Conservation (phyloP, 2,113 vertebrate genomes). For the Edolisoma coerulescens region DNA sequence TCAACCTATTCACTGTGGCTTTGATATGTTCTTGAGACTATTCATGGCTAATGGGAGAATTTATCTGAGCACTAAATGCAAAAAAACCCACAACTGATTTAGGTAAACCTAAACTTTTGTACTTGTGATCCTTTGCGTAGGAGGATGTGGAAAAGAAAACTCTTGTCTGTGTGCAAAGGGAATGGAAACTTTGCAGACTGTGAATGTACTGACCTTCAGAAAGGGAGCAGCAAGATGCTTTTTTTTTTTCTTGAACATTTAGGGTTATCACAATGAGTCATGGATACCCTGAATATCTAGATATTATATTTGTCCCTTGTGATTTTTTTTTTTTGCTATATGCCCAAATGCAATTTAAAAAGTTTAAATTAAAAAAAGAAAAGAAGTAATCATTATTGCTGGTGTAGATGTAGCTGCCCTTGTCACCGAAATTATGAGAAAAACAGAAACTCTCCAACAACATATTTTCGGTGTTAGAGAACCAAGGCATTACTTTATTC, state of each 20-base stretch:
- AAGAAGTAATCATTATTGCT: neutral
- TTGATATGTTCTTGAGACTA: neutral
- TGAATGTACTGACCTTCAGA: constrained; percentile 18
- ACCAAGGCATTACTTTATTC: neutral
- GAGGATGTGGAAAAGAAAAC: constrained; percentile 38
- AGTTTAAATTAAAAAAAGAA: neutral
- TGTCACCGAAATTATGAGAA: neutral
- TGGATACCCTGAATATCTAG: neutral
- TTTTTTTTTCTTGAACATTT: neutral
- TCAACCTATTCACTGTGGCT: neutral
- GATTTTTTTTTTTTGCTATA: neutral
- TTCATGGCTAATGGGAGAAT: neutral
- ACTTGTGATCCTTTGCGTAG: neutral
- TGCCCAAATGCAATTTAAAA: neutral
- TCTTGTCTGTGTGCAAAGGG: neutral
- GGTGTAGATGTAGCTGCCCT: neutral
- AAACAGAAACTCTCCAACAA: neutral
- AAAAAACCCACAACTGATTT: neutral
- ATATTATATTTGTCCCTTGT: neutral
- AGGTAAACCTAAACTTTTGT: neutral
- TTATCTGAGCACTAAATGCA: neutral
- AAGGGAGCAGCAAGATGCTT: neutral
- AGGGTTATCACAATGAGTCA: neutral
- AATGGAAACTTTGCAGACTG: constrained; percentile 22
- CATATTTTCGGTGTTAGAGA: neutral